Evolutionary conservation across 2,113 vertebrate species (phyloP).

Genomic region (Zosterops pallidus): DNA sequence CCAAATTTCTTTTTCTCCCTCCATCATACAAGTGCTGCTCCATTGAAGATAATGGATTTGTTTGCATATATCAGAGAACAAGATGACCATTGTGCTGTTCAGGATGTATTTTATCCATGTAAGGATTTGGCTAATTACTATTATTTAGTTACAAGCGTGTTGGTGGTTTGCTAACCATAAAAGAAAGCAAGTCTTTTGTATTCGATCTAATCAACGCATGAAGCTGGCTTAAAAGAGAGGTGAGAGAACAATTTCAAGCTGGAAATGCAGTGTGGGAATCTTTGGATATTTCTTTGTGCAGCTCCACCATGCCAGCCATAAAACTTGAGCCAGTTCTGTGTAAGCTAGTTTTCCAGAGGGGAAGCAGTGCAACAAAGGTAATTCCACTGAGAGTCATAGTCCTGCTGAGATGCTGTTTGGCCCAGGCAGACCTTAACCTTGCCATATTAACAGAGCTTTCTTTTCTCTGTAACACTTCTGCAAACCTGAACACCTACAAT

Average conservation of each 20-base stretch:
- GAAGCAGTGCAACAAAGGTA: neutral
- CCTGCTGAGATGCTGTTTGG: neutral
- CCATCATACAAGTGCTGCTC: neutral
- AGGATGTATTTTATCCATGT: neutral
- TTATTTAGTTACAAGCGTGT: conserved; percentile 4
- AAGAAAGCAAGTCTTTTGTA: neutral
- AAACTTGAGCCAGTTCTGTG: neutral
- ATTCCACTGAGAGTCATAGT: neutral
- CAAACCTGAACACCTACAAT: neutral
- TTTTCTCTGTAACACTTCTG: neutral
- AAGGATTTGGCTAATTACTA: neutral
- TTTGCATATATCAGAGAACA: neutral
- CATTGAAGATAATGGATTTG: conserved; percentile 15
- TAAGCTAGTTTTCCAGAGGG: neutral
- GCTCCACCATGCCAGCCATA: neutral
- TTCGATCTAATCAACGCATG: neutral
- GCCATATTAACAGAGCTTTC: neutral
- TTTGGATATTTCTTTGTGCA: neutral
- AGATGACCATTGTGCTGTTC: neutral
- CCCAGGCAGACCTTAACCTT: neutral
- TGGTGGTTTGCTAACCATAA: neutral
- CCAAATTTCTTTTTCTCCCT: neutral
- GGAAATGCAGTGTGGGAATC: neutral
- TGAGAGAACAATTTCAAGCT: neutral
- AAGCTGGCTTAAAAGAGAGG: neutral